phyloP scores from a whole-genome alignment of 2,113 vertebrate genomes.

The Cyanoramphus novaezelandiae region DNA sequence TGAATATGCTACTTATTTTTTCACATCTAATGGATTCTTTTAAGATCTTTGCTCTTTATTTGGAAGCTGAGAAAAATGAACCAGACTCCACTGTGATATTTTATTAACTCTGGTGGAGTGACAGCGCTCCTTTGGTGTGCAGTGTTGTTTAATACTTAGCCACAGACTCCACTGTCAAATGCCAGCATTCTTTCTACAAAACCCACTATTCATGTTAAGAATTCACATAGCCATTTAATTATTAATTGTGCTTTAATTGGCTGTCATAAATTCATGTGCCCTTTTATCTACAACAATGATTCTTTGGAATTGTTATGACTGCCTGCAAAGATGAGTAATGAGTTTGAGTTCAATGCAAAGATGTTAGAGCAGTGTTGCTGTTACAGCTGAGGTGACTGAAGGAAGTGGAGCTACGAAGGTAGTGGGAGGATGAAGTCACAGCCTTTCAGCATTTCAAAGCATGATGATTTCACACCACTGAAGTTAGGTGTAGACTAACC shows the following conservation, averaged over 20 bases:
- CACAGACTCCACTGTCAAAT: background rate
- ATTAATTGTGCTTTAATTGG: slow-evolving; percentile 69
- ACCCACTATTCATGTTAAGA: background rate
- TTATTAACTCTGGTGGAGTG: background rate
- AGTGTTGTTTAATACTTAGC: background rate
- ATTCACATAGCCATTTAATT: slow-evolving; percentile 54
- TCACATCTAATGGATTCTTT: background rate
- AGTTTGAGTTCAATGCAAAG: background rate
- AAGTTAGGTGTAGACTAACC: background rate
- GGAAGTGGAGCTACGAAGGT: background rate
- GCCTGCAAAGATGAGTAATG: slow-evolving; percentile 1
- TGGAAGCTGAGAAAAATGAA: background rate
- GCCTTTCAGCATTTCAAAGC: background rate
- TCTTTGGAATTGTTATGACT: slow-evolving; percentile 43
- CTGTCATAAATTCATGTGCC: slow-evolving; percentile 66
- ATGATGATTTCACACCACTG: background rate
- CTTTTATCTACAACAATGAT: slow-evolving; percentile 56
- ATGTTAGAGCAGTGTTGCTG: background rate
- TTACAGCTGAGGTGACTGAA: background rate
- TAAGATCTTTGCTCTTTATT: background rate
- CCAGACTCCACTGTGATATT: background rate
- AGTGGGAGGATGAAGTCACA: background rate
- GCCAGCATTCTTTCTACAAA: slow-evolving; percentile 17
- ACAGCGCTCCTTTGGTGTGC: background rate
- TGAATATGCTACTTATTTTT: background rate